These are phyloP conservation scores for Colostygia pectinataria DNA, from an alignment of 2,888 invertebrate genomes.

Conservation along the genomic window DNA sequence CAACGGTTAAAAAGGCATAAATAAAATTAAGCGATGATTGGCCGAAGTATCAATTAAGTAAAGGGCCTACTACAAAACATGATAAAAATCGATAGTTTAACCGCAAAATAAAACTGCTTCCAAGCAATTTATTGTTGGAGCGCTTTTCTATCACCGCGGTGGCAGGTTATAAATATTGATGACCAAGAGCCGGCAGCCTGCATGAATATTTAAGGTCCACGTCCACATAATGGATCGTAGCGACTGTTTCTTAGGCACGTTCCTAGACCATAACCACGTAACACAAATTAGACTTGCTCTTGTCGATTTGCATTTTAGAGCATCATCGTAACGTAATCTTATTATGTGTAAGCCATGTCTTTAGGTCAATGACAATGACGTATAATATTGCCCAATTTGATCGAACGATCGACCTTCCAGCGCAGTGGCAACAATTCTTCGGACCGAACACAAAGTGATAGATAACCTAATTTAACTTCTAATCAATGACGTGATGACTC, in stretches of 20 bases:
- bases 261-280: constrained; percentile 33
- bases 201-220: constrained; percentile 65
- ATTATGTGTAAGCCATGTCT: not conserved
- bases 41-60: constrained; percentile 24
- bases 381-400: constrained; percentile 7
- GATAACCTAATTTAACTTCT: constrained; percentile 9
- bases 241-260: constrained; percentile 50
- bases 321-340: constrained; percentile 8
- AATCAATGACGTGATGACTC: not conserved
- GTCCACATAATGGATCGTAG: constrained; percentile 53
- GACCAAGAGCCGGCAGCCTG: constrained; percentile 50
- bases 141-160: constrained; percentile 56
- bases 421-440: no score
- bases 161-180: constrained; percentile 69
- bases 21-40: constrained; percentile 13
- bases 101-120: constrained; percentile 37
- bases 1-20: not conserved
- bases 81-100: constrained; percentile 31
- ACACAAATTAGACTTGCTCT: constrained; percentile 34
- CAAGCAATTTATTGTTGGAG: constrained; percentile 49
- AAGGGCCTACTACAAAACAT: constrained; percentile 14
- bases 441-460: no score
- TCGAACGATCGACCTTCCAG: no score
- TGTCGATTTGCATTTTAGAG: constrained; percentile 30
- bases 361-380: constrained; percentile 20